Evolutionary conservation across 2,888 invertebrate genomes (phyloP).

Genomic region (Charanyca ferruginea): DNA sequence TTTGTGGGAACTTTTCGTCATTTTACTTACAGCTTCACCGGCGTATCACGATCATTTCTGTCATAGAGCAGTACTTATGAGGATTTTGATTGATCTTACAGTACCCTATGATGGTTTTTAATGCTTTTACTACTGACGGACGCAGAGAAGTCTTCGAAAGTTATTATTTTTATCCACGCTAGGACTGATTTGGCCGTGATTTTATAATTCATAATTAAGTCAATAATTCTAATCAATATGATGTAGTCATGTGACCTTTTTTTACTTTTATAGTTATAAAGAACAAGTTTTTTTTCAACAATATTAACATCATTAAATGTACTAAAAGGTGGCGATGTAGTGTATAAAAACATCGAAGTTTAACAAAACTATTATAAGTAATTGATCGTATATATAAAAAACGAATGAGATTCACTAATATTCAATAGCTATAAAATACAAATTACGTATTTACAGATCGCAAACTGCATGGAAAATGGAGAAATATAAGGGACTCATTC

Average conservation of each 20-base stretch:
- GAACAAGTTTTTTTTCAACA: no score
- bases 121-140: no score
- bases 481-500: slow-evolving; percentile 85
- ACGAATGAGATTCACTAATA: background rate
- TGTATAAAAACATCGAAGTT: no score
- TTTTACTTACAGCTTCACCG: background rate
- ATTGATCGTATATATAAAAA: slow-evolving; percentile 6
- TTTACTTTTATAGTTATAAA: no score
- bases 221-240: no score
- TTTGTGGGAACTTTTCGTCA: background rate
- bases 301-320: no score
- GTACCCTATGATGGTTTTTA: no score
- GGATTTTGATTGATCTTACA: no score
- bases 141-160: background rate
- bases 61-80: background rate
- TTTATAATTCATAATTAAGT: background rate
- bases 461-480: slow-evolving; percentile 83
- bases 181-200: background rate
- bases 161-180: background rate
- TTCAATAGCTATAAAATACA: slow-evolving; percentile 33
- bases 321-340: no score
- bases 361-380: background rate
- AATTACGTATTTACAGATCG: slow-evolving; percentile 75
- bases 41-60: no score
- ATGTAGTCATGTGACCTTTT: no score